Evolutionary conservation across 2,888 invertebrate genomes (phyloP).

Genomic region (Coecobrya sp.): DNA sequence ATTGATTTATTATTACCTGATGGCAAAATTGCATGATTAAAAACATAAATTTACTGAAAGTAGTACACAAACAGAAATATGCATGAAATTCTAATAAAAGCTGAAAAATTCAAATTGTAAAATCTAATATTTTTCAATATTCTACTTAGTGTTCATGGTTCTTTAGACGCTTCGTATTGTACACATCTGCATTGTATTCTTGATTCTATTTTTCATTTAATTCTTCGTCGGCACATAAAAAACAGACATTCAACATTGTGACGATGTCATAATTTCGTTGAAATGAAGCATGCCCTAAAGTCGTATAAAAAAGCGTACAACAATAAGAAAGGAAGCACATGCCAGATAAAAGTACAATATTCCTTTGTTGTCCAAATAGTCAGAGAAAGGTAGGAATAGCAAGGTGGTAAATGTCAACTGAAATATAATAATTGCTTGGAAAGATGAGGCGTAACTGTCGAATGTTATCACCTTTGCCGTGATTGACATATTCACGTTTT

Average conservation of each 20-base stretch:
- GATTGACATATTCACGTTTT: constrained; percentile 56
- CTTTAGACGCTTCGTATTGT: no score
- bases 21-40: constrained; percentile 32
- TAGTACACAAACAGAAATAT: neutral
- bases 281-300: constrained; percentile 11
- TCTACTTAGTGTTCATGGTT: no score
- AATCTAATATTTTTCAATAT: no score
- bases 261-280: constrained; percentile 23
- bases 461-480: constrained; percentile 60
- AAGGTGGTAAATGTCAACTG: neutral
- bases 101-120: neutral
- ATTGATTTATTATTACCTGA: constrained; percentile 49
- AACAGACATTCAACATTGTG: neutral
- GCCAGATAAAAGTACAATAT: neutral
- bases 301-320: neutral
- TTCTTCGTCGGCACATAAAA: neutral
- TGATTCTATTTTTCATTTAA: neutral
- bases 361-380: neutral
- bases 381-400: neutral
- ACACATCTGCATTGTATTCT: neutral
- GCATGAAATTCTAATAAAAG: neutral
- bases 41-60: neutral
- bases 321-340: constrained; percentile 20
- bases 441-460: constrained; percentile 64
- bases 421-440: constrained; percentile 60